Conservation (phyloP, 2,797 vertebrate genomes). For the Antennarius maculatus region DNA sequence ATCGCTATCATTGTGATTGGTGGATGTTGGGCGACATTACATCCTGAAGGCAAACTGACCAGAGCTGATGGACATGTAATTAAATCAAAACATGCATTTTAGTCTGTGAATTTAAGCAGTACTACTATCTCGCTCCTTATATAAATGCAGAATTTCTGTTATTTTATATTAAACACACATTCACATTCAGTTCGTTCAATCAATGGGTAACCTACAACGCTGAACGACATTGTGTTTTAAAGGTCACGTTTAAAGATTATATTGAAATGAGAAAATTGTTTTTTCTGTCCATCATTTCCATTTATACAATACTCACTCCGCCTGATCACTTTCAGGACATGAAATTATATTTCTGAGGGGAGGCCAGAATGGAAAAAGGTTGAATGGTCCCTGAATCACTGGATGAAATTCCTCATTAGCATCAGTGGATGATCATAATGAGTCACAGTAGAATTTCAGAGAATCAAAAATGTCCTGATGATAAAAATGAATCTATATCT, state of each 20-base stretch:
- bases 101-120: constrained; percentile 13
- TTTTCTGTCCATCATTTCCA: constrained; percentile 3
- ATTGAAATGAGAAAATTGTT: constrained; percentile 4
- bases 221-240: neutral
- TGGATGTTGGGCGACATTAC: constrained; percentile 29
- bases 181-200: neutral
- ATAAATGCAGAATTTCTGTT: neutral
- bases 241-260: constrained; percentile 18
- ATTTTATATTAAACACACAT: neutral
- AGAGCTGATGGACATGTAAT: constrained; percentile 31
- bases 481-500: neutral
- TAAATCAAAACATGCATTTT: constrained; percentile 30
- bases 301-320: constrained; percentile 5
- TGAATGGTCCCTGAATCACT: constrained; percentile 18
- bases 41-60: constrained; percentile 18
- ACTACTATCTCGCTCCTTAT: neutral
- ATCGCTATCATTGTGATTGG: constrained; percentile 32
- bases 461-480: constrained; percentile 11
- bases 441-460: neutral
- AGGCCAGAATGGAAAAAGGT: constrained; percentile 32
- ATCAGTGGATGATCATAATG: neutral
- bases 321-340: constrained; percentile 30
- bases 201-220: neutral
- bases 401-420: constrained; percentile 10
- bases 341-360: constrained; percentile 18